Conservation (phyloP, 2,888 invertebrate species). For the Trachelus troglodyta region DNA sequence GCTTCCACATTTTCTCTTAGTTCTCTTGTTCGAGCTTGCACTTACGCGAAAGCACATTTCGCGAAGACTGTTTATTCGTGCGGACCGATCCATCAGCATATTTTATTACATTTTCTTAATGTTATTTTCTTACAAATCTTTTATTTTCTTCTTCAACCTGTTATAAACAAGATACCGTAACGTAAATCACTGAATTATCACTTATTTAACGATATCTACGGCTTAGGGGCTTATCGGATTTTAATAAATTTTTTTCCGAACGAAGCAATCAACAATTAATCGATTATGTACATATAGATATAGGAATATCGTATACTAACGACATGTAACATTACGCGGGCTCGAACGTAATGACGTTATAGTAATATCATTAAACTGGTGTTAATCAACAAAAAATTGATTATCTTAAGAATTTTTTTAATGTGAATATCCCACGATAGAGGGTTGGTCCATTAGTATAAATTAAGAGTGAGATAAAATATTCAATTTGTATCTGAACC, state of each 20-base stretch:
- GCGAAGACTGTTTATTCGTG: neutral
- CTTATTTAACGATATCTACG: neutral
- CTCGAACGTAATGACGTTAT: neutral
- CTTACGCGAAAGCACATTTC: slow-evolving; percentile 2
- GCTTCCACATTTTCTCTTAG: slow-evolving; percentile 27
- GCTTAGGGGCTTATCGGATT: neutral
- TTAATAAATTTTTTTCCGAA: neutral
- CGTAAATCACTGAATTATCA: neutral
- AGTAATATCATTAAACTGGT: neutral
- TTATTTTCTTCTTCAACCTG: neutral
- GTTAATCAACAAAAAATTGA: neutral
- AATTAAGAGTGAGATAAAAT: neutral
- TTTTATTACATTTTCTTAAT: neutral
- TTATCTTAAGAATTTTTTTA: neutral
- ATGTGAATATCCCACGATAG: neutral
- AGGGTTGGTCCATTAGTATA: neutral
- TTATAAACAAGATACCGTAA: neutral
- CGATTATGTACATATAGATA: neutral
- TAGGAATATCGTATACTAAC: neutral
- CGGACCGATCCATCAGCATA: neutral
- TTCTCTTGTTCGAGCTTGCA: neutral
- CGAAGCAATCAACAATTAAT: neutral
- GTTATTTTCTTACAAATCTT: neutral
- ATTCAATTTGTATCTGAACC: neutral
- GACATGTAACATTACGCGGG: neutral